Evolutionary conservation across 1,140 invertebrate genomes (phyloP), one percentile per base, ranked within the genome.

Genomic region (Drosophila orena): DNA sequence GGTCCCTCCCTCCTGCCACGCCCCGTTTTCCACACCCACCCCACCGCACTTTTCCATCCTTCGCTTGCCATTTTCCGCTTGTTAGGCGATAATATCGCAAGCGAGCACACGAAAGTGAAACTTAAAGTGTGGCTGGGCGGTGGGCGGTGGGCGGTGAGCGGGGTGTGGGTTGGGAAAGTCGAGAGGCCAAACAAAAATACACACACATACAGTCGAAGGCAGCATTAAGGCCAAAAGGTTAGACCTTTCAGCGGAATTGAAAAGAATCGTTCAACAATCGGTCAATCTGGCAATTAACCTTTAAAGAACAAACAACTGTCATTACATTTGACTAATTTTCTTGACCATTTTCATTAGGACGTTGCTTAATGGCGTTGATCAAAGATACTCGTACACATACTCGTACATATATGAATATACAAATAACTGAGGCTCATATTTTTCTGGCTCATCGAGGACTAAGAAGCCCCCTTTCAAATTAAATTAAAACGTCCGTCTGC

Each of bases 71-170:
- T 73, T 79, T 79, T 79, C 69, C 69, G 76, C 69, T 79, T 79
- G 76, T 79, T 79, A 79, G 56, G 56, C 76, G 77, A 79, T 79
- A 79, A 73, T 73, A 78, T 79, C 77, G 58, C 59, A 47, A 10
- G 73, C 70, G 54, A 42, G 22, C 53, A 59, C 44, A 66, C 49
- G 54, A 65, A 65, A 46, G 53, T n/a, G 15, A 44, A 64, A 60
- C 60, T 64, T 64, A 24, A 59, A 64, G 54, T 44, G 44, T n/a
- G n/a, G n/a, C n/a, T n/a, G n/a, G n/a, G n/a, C n/a, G n/a, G n/a
- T n/a, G n/a, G n/a, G n/a, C n/a, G n/a, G n/a, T n/a, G n/a, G n/a
- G n/a, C n/a, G n/a, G n/a, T n/a, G n/a, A n/a, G n/a, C n/a, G 53
- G 12, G 24, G 10, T 35, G 10, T 17, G n/a, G 30, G 11, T 7